Evolutionary conservation across 2,797 vertebrate genomes (phyloP), one percentile per base, ranked within the genome.

Genomic region (Paedocypris micromegethes): DNA sequence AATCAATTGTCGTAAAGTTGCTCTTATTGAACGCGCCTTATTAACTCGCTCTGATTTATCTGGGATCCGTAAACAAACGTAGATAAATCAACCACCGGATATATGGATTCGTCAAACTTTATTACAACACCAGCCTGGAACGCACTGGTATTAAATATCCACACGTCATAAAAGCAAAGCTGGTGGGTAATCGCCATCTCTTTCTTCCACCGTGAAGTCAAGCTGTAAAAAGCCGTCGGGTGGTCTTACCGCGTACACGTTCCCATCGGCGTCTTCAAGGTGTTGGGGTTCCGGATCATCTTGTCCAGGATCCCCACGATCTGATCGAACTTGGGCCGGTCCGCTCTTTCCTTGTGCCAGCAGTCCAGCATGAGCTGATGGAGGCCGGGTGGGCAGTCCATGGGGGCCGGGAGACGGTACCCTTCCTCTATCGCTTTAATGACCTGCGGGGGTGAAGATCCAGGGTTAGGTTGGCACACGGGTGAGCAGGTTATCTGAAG

Each of bases 341-440:
- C 96, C 0, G 91, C 93, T 0, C 95, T 85, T 63, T 99, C 96
- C 81, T 97, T 98, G 81, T 98, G 96, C 96, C 96, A 99, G 84
- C 96, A 98, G 81, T 98, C 96, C 72, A 99, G 83, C 96, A 99
- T 99, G 51, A 99, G 88, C 84, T 98, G 96, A 82, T 99, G 96
- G 63, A 99, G 88, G 70, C 96, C 95, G 56, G 95, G 90, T 4
- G 96, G 95, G 83, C 96, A 99, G 86, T 99, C 96, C 95, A 98
- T 98, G 62, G 96, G 96, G 9, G 95, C 94, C 51, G 96, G 96
- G 72, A 99, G 92, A 72, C 96, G 94, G 81, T 97, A 99, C 74
- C 95, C 96, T 83, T 99, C 96, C 85, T 99, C 96, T 5, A 99
- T 97, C 9, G 96, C 96, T 89, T 99, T 99, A 82, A 98, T 98